Conservation (phyloP, 2,888 invertebrate genomes). For the Acleris sparsana region DNA sequence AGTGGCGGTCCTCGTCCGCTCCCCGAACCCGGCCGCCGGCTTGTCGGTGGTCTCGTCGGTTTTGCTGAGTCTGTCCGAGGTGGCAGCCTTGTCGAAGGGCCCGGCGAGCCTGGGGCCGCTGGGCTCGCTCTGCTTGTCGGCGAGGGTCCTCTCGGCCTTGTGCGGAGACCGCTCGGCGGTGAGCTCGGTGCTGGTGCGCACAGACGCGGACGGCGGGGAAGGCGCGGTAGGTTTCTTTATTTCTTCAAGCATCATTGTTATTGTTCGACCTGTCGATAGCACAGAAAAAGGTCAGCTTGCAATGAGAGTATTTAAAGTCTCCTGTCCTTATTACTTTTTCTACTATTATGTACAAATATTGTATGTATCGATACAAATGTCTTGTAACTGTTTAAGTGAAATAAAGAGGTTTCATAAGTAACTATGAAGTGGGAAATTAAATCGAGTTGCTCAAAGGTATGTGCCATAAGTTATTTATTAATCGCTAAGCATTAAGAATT, state of each 20-base stretch:
- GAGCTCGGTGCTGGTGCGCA: constrained; percentile 46
- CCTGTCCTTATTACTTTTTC: no score
- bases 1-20: constrained; percentile 50
- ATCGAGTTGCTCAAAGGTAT: no score
- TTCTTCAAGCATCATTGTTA: constrained; percentile 72
- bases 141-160: constrained; percentile 46
- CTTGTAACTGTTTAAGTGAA: no score
- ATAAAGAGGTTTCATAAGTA: no score
- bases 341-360: no score
- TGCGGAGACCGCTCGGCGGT: constrained; percentile 49
- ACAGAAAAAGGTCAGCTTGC: no score
- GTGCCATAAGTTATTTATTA: no score
- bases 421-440: no score
- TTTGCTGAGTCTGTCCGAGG: constrained; percentile 57
- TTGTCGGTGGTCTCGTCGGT: constrained; percentile 48
- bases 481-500: no score
- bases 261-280: constrained; percentile 61
- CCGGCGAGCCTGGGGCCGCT: constrained; percentile 45
- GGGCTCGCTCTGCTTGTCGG: constrained; percentile 50
- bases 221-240: constrained; percentile 68
- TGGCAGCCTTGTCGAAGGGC: constrained; percentile 51
- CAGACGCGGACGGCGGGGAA: constrained; percentile 52
- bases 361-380: no score
- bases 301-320: no score
- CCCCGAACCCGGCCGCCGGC: constrained; percentile 39